Evolutionary conservation across 2,888 invertebrate genomes (phyloP).

Genomic region (Romanomermis culicivorax): DNA sequence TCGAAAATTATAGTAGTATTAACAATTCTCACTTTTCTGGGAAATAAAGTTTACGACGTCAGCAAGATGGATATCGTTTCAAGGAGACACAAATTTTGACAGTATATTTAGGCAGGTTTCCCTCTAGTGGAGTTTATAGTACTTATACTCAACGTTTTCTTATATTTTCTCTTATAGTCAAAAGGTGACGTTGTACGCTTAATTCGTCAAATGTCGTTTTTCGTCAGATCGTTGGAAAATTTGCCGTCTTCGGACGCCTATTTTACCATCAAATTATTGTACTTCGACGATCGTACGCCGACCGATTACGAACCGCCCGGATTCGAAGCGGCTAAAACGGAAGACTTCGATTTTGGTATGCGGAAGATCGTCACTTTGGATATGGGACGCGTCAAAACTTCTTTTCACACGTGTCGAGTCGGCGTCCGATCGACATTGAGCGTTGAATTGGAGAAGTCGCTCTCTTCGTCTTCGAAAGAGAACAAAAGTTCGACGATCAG

Average conservation of each 20-base stretch:
- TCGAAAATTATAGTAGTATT: too few relatives aligned
- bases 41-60: too few relatives aligned
- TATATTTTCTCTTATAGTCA: neutral
- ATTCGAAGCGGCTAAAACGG: neutral
- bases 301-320: conserved; percentile 1
- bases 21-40: too few relatives aligned
- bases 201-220: neutral
- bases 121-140: too few relatives aligned
- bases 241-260: neutral
- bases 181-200: neutral
- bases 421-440: neutral
- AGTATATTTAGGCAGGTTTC: too few relatives aligned
- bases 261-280: neutral
- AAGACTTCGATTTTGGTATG: neutral
- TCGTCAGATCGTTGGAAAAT: neutral
- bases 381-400: neutral
- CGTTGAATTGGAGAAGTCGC: too few relatives aligned
- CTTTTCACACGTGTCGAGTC: neutral
- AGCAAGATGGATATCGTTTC: too few relatives aligned
- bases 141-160: too few relatives aligned
- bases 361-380: neutral
- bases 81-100: too few relatives aligned
- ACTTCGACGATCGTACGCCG: conserved; percentile 4
- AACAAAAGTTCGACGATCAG: too few relatives aligned
- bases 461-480: too few relatives aligned